Base-by-base conservation (phyloP, 2,797 vertebrate species). In the Distichodus sexfasciatus region DNA sequence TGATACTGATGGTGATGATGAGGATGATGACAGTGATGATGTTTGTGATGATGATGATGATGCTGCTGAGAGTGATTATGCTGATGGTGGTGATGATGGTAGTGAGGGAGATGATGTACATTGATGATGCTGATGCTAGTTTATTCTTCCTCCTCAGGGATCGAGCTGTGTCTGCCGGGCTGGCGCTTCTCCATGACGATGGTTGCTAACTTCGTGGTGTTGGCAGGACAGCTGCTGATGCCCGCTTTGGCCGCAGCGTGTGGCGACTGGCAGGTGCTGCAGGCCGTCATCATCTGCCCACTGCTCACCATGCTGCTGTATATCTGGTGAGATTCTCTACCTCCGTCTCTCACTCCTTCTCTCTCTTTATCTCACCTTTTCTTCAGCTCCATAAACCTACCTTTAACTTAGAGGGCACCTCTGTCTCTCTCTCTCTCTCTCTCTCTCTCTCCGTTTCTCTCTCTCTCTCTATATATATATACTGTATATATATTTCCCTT, bases 121-220 rank as follows among this genome's bases (percentile, higher is more conserved):
- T n/a, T n/a, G n/a, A n/a, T n/a, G n/a, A n/a, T n/a, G n/a, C n/a
- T n/a, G n/a, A n/a, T 68, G 19, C 21, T 50, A 40, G 23, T 35
- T 21, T 41, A 38, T 6, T 2, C 29, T 5, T 44, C 55, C 12
- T 31, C 33, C 57, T 46, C 84, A 99, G 96, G 97, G 78, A 94
- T 98, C 44, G 97, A 99, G 87, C 90, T 99, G 74, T 98, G 96
- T 74, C 89, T 95, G 62, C 96, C 96, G 0, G 87, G 83, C 12
- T 94, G 94, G 86, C 93, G 96, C 23, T 98, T 99, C 87, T 94
- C 95, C 90, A 91, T 98, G 91, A 96, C 96, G 29, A 97, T 99
- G 95, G 94, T 95, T 86, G 94, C 96, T 0, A 97, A 87, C 80
- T 98, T 99, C 70, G 91, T 98, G 74, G 85, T 94, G 78, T 83